Evolutionary conservation across 2,113 vertebrate genomes (phyloP).

Genomic region (Triplophysa rosa): DNA sequence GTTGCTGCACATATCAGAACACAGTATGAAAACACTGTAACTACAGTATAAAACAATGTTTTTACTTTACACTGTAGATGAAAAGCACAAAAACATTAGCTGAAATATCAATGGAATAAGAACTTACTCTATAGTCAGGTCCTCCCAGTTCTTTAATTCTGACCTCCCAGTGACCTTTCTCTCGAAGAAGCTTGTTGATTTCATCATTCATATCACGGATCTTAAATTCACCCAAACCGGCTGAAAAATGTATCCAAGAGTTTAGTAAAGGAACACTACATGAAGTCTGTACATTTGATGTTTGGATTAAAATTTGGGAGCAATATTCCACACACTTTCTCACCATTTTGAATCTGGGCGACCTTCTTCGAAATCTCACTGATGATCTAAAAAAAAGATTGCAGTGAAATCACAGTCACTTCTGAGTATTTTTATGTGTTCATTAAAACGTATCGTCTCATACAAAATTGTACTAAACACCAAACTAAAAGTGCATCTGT

Average conservation of each 20-base stretch:
- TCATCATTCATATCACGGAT: conserved; percentile 97
- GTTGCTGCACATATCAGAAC: not conserved
- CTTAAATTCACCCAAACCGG: conserved; percentile 94
- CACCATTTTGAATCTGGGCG: conserved; percentile 98
- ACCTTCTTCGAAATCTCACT: conserved; percentile 98
- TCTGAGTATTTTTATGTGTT: not conserved
- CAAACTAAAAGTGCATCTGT: not conserved
- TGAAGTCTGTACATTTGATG: not conserved
- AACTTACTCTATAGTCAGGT: conserved; percentile 85
- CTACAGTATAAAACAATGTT: too few species aligned
- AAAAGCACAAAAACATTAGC: not conserved
- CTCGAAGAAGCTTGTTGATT: conserved; percentile 96
- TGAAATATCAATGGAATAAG: not conserved
- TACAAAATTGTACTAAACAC: not conserved
- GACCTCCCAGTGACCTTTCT: conserved; percentile 96
- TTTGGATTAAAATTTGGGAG: not conserved
- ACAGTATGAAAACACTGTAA: not conserved
- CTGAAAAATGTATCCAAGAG: conserved; percentile 62
- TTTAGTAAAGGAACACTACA: not conserved
- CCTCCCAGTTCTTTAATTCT: conserved; percentile 93
- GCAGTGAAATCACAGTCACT: not conserved
- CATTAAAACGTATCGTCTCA: not conserved
- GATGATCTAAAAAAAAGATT: conserved; percentile 83
- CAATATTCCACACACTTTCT: conserved; percentile 53
- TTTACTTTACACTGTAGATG: not conserved